These are phyloP conservation scores for Apistogramma diplotaenia DNA, from an alignment of 2,113 vertebrate genomes.

Conservation along the genomic window DNA sequence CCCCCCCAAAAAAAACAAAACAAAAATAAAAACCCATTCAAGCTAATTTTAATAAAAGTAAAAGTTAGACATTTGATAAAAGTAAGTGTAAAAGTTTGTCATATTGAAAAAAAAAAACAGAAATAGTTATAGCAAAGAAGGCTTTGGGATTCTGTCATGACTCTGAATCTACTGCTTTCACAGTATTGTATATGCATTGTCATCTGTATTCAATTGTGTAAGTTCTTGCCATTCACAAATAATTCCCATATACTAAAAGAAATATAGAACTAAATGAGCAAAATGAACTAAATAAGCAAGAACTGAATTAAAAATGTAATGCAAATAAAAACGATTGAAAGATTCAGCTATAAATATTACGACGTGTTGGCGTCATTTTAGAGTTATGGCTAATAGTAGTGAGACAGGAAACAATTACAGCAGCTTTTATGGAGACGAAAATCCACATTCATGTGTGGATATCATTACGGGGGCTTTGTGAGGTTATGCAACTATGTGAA, in stretches of 20 bases:
- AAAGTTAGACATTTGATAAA: background rate
- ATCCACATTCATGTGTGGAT: background rate
- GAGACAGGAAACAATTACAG: constrained; percentile 18
- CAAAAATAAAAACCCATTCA: background rate
- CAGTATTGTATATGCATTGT: background rate
- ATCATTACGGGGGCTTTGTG: constrained; percentile 11
- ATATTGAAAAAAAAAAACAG: background rate
- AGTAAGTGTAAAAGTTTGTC: background rate
- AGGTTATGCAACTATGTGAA: constrained; percentile 1
- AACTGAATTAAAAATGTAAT: background rate
- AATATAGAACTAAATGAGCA: background rate
- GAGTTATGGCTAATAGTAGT: constrained; percentile 7
- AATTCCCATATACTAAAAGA: background rate
- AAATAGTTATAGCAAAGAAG: background rate
- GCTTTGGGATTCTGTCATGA: background rate
- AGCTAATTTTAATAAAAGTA: background rate
- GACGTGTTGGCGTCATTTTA: background rate
- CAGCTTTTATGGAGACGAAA: constrained; percentile 1
- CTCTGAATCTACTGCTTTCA: background rate
- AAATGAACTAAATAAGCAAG: background rate
- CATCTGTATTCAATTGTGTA: background rate
- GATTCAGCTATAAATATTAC: background rate
- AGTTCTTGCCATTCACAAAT: background rate
- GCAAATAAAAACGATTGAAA: background rate
- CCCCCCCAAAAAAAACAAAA: too few relatives aligned